Conservation (phyloP, 2,888 invertebrate species). For the Elgonia sp. region DNA sequence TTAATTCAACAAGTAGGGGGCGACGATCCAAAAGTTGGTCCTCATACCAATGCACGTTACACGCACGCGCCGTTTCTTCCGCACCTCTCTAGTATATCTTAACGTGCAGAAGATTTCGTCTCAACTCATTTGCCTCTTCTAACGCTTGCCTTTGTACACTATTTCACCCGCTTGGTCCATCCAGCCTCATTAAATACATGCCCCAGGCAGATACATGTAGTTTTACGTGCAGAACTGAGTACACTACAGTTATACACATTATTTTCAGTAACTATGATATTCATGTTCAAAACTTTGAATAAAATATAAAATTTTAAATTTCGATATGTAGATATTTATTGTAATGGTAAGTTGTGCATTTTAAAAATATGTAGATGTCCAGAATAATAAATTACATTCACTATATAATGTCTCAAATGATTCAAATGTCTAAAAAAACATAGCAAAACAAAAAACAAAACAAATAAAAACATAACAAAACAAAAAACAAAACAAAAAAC, state of each 20-base stretch:
- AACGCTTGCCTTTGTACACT: slow-evolving; percentile 60
- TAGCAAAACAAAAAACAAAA: too few relatives aligned
- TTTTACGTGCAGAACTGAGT: slow-evolving; percentile 38
- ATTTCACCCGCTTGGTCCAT: slow-evolving; percentile 48
- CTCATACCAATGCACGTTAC: slow-evolving; percentile 18
- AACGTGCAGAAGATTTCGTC: slow-evolving; percentile 58
- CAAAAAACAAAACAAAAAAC: too few relatives aligned
- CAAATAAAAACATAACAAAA: too few relatives aligned
- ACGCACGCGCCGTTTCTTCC: slow-evolving; percentile 26
- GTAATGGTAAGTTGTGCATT: neutral
- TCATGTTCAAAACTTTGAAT: slow-evolving; percentile 4
- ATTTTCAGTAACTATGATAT: slow-evolving; percentile 27
- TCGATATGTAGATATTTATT: neutral
- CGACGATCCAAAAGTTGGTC: slow-evolving; percentile 65
- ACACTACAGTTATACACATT: slow-evolving; percentile 40
- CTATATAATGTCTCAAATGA: too few relatives aligned
- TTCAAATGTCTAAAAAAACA: too few relatives aligned
- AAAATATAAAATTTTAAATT: slow-evolving; percentile 13
- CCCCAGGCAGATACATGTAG: slow-evolving; percentile 46
- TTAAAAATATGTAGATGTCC: too few relatives aligned
- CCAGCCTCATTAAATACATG: slow-evolving; percentile 68
- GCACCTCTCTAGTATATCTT: slow-evolving; percentile 38
- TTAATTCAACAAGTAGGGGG: slow-evolving; percentile 71
- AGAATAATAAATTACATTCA: too few relatives aligned
- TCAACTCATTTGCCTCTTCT: slow-evolving; percentile 63